Conservation (phyloP, 2,888 invertebrate genomes). For the Lymantria dispar region DNA sequence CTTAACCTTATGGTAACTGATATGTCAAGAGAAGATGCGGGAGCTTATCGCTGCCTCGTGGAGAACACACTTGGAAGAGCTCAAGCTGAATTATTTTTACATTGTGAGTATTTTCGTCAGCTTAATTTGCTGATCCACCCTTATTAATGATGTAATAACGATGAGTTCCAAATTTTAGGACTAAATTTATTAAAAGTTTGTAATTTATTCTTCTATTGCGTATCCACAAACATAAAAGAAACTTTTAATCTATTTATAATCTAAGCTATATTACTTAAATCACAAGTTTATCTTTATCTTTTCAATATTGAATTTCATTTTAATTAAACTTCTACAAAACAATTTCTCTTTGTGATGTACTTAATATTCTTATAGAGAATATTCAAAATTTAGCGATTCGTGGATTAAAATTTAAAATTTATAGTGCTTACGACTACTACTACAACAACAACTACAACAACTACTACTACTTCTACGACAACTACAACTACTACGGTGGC, state of each 20-base stretch:
- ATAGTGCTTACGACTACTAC: constrained; percentile 68
- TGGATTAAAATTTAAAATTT: not conserved
- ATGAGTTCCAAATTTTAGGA: not conserved
- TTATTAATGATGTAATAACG: not conserved
- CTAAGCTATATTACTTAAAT: not conserved
- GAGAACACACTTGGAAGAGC: constrained; percentile 86
- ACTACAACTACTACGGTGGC: constrained; percentile 56
- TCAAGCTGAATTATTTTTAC: constrained; percentile 85
- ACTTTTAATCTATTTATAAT: not conserved
- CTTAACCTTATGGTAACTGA: constrained; percentile 82
- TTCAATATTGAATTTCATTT: not conserved
- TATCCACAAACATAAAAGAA: not conserved
- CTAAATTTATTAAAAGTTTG: not conserved
- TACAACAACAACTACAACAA: constrained; percentile 56
- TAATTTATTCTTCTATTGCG: not conserved
- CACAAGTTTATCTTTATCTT: not conserved
- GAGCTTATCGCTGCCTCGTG: constrained; percentile 85
- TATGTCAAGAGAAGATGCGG: constrained; percentile 83
- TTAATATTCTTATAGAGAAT: too few species aligned
- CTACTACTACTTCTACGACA: constrained; percentile 59
- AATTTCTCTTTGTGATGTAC: too few species aligned
- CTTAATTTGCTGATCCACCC: not conserved
- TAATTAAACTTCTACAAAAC: not conserved
- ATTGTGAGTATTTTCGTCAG: constrained; percentile 76
- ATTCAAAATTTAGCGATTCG: too few species aligned